phyloP scores from a whole-genome alignment of 2,113 vertebrate species.

The Hemiscyllium ocellatum region DNA sequence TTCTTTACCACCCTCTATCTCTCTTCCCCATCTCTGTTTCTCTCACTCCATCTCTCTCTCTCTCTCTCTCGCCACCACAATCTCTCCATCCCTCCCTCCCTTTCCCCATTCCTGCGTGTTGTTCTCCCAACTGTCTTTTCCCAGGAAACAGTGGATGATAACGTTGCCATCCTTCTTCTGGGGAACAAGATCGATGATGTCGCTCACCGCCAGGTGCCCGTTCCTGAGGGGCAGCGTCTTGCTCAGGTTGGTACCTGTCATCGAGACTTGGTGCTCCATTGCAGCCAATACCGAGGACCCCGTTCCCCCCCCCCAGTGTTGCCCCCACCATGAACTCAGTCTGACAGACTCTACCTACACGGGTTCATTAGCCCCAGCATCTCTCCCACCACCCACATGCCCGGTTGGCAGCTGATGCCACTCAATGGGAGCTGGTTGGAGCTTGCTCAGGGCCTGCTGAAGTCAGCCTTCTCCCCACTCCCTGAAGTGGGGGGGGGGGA shows the following conservation, averaged over 20 bases:
- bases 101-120: neutral
- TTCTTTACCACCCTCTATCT: no score
- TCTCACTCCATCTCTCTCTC: neutral
- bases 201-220: constrained; percentile 58
- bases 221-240: constrained; percentile 59
- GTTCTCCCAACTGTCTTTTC: neutral
- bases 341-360: no score
- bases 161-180: constrained; percentile 66
- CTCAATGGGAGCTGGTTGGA: neutral
- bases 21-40: neutral
- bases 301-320: no score
- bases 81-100: neutral
- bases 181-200: constrained; percentile 79
- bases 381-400: neutral
- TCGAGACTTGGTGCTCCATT: neutral
- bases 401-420: neutral
- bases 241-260: constrained; percentile 62
- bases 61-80: neutral
- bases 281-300: neutral
- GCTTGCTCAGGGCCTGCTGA: neutral
- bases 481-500: no score
- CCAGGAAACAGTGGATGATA: constrained; percentile 64
- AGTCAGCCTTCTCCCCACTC: neutral
- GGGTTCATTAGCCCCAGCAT: neutral
- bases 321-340: no score